phyloP scores from a whole-genome alignment of 2,888 invertebrate species.

The Branchipolynoe longqiensis region DNA sequence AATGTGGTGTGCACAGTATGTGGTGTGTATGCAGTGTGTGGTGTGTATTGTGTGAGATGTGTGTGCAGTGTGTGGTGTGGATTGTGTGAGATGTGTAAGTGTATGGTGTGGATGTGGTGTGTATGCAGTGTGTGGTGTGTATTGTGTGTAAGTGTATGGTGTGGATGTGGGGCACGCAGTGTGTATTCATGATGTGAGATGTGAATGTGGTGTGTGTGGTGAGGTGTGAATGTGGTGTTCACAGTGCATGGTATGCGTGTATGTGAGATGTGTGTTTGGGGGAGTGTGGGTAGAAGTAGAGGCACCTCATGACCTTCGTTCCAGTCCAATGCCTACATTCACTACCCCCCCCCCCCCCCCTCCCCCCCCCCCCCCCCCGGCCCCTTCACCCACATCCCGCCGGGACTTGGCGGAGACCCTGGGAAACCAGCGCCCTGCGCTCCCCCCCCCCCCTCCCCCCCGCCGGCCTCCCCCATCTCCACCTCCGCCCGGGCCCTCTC shows the following conservation, averaged over 20 bases:
- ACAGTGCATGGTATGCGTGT: no score
- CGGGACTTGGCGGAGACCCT: conserved; percentile 15
- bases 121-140: no score
- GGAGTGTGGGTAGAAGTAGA: background rate
- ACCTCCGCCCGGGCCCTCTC: background rate
- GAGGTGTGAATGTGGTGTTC: background rate
- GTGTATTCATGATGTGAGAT: no score
- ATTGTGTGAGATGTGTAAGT: no score
- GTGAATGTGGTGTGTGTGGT: background rate
- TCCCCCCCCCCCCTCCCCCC: background rate
- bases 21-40: no score
- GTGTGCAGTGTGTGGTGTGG: no score
- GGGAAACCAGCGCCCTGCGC: background rate
- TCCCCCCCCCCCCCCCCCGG: background rate
- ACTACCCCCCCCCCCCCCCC: conserved; percentile 9
- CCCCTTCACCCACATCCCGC: background rate
- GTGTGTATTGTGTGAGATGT: no score
- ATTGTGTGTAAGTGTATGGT: no score
- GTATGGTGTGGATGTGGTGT: no score
- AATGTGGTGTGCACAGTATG: no score
- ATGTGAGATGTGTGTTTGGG: background rate
- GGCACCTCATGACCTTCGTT: background rate
- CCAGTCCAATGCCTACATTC: conserved; percentile 15
- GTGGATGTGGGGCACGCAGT: no score
- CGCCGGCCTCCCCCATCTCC: background rate